These are phyloP conservation scores for Brachyrhaphis roseni DNA, from an alignment of 2,797 vertebrate species.

Conservation along the genomic window DNA sequence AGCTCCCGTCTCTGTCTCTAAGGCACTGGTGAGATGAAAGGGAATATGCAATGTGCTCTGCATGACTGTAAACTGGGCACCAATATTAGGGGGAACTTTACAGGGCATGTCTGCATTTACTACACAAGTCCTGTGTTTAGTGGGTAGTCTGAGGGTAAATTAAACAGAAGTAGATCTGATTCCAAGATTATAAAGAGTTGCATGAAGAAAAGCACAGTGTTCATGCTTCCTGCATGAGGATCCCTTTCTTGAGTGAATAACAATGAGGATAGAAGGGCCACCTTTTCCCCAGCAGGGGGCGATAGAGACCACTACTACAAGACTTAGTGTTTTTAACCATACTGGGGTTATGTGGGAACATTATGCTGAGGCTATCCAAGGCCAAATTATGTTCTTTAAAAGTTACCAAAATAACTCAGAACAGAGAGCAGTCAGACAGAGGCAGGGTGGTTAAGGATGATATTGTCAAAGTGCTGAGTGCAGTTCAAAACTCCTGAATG, in stretches of 20 bases:
- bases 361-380: slow-evolving; percentile 61
- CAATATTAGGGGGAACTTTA: slow-evolving; percentile 69
- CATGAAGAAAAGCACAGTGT: slow-evolving; percentile 3
- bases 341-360: slow-evolving; percentile 58
- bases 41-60: slow-evolving; percentile 73
- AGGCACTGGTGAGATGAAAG: slow-evolving; percentile 79
- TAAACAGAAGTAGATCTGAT: slow-evolving; percentile 25
- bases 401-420: slow-evolving; percentile 60
- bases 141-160: slow-evolving; percentile 17
- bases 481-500: not conserved
- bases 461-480: not conserved
- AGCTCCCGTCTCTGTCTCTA: slow-evolving; percentile 75
- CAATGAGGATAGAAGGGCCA: slow-evolving; percentile 1
- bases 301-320: slow-evolving; percentile 47
- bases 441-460: slow-evolving; percentile 24
- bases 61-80: slow-evolving; percentile 65
- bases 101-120: slow-evolving; percentile 63
- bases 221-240: not conserved
- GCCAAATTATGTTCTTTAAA: slow-evolving; percentile 66
- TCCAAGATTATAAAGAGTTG: slow-evolving; percentile 4
- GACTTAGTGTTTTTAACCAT: slow-evolving; percentile 24
- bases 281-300: slow-evolving; percentile 58
- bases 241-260: slow-evolving; percentile 4
- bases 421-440: slow-evolving; percentile 30
- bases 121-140: slow-evolving; percentile 57